Base-by-base conservation (phyloP, 2,113 vertebrate species). In the Toxotes chatareus region DNA sequence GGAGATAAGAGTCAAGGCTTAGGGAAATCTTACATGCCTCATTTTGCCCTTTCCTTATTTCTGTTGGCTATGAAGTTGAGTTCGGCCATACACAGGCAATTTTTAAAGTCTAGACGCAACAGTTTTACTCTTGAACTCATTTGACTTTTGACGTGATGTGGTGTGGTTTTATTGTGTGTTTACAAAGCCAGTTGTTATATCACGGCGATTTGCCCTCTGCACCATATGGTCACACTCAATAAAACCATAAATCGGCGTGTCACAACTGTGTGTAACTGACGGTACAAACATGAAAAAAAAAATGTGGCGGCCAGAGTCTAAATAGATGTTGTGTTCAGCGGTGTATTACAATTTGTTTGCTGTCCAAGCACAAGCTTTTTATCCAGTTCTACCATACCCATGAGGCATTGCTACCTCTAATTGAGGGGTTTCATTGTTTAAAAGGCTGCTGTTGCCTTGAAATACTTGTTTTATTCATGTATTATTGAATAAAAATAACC, bases 1-100 rank as follows among this genome's bases (percentile, higher is more conserved):
- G 77, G 69, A 88, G 87, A 87, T 85, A 80, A 88, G 83, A 85
- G 82, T 87, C 38, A 1, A 73, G 84, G 84, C 79, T 88, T 80
- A 86, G 72, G 74, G 69, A 84, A 88, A 83, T 73, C 87, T 62
- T 81, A 38, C 78, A 81, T 88, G 63, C 34, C 63, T 75, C 79
- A 59, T 79, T 86, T 64, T 68, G 53, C 64, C 57, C 57, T 62
- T 78, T 65, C 13, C 36, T 75, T 66, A 57, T 74, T 79, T 84
- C 68, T 75, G 32, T 3, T 46, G 51, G 16, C 55, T 63, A 5
- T 38, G 65, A 73, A 69, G 23, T 62, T 63, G 44, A 44, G 65
- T 27, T 34, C 47, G 53, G 7, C 34, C 47, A 6, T 42, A 40
- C 38, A 66, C 0, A 2, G 64, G 5, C 16, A 51, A 4, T 40